Evolutionary conservation across 2,888 invertebrate species (phyloP).

Genomic region (Bunonema sp.): DNA sequence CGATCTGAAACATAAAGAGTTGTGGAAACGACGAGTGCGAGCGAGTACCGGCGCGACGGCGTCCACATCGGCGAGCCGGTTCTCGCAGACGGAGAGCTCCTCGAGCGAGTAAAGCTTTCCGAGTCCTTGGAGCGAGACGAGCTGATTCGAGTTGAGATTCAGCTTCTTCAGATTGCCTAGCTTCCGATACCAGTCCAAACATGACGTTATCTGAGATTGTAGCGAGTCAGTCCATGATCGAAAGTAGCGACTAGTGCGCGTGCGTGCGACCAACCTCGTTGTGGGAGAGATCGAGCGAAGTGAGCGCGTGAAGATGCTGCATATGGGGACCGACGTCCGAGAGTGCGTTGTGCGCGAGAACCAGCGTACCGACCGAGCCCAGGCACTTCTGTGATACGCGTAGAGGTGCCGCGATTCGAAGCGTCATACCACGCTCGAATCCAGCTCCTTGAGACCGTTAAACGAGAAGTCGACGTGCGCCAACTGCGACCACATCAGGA

Average conservation of each 20-base stretch:
- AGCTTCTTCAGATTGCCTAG: slow-evolving; percentile 74
- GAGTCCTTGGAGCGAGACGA: slow-evolving; percentile 49
- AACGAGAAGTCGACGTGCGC: slow-evolving; percentile 62
- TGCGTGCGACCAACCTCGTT: slow-evolving; percentile 62
- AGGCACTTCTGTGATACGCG: slow-evolving; percentile 45
- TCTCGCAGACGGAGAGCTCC: slow-evolving; percentile 70
- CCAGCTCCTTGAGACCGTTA: slow-evolving; percentile 64
- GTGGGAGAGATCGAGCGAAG: slow-evolving; percentile 63
- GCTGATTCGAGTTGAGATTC: slow-evolving; percentile 68
- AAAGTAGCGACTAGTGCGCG: slow-evolving; percentile 60
- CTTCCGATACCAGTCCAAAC: too few relatives aligned
- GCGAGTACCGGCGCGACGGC: slow-evolving; percentile 10
- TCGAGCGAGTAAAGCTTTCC: slow-evolving; percentile 71
- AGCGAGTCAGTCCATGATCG: slow-evolving; percentile 54
- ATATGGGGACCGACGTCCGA: slow-evolving; percentile 58
- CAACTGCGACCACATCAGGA: slow-evolving; percentile 46
- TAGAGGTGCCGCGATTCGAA: slow-evolving; percentile 1
- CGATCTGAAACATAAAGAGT: slow-evolving; percentile 1
- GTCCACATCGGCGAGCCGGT: slow-evolving; percentile 63
- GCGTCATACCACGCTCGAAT: slow-evolving; percentile 61
- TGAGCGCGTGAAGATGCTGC: slow-evolving; percentile 63
- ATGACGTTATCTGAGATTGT: slow-evolving; percentile 61
- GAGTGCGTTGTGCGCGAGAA: slow-evolving; percentile 61
- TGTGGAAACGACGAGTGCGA: too few relatives aligned
- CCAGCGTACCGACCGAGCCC: slow-evolving; percentile 50